Conservation (phyloP, 2,797 vertebrate species). For the Anguilla anguilla region DNA sequence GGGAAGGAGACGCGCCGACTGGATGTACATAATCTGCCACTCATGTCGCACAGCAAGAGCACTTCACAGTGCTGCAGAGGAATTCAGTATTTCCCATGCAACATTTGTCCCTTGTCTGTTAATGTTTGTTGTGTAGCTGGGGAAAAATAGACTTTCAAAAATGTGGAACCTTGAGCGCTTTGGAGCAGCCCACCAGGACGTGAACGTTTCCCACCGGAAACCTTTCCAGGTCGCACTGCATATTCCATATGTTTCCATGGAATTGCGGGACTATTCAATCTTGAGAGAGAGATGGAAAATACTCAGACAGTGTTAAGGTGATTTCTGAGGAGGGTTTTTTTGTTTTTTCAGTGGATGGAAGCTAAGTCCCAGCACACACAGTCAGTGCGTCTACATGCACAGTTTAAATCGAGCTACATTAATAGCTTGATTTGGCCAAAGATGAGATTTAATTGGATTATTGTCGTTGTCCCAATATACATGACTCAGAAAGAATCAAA, state of each 20-base stretch:
- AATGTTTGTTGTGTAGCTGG: not conserved
- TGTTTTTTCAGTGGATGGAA: not conserved
- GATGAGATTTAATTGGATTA: too few relatives aligned
- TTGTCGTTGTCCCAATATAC: too few relatives aligned
- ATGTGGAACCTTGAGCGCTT: not conserved
- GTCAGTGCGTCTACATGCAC: too few relatives aligned
- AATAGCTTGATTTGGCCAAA: too few relatives aligned
- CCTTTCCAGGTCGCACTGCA: not conserved
- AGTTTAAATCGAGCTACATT: too few relatives aligned
- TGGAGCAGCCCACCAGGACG: not conserved
- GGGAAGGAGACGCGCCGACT: not conserved
- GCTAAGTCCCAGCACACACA: not conserved
- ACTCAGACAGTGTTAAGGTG: not conserved
- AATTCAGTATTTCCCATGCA: not conserved
- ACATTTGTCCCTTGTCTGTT: not conserved
- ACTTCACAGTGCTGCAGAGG: not conserved
- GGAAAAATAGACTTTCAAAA: not conserved
- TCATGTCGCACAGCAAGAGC: not conserved
- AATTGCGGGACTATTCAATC: not conserved
- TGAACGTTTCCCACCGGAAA: not conserved
- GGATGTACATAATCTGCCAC: not conserved
- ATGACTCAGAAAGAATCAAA: too few relatives aligned
- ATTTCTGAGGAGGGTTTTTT: not conserved
- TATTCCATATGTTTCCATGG: not conserved
- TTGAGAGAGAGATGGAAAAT: not conserved